Evolutionary conservation across 2,888 invertebrate genomes (phyloP).

Genomic region (Cephus pulcher): DNA sequence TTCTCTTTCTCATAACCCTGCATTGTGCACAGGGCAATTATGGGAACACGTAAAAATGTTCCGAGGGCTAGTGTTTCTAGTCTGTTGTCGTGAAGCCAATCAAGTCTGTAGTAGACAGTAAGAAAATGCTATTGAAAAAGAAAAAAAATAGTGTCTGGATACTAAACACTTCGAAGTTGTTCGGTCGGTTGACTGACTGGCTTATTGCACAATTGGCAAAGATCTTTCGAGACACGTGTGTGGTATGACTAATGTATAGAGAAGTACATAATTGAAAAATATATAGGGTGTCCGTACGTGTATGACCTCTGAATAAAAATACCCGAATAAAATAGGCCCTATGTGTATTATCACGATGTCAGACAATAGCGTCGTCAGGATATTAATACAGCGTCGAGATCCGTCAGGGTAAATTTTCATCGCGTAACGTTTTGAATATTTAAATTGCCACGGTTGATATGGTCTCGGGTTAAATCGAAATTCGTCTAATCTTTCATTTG

Average conservation of each 20-base stretch:
- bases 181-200: neutral
- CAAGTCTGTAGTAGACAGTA: neutral
- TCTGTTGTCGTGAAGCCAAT: neutral
- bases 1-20: neutral
- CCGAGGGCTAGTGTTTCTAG: neutral
- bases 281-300: neutral
- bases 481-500: neutral
- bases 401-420: neutral
- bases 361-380: neutral
- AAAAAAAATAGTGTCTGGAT: neutral
- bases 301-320: neutral
- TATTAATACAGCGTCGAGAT: neutral
- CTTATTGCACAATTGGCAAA: neutral
- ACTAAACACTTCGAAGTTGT: neutral
- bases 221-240: neutral
- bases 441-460: conserved; percentile 3
- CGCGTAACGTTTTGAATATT: conserved; percentile 1
- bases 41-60: neutral
- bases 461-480: conserved; percentile 8
- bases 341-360: neutral
- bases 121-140: neutral
- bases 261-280: neutral
- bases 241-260: neutral
- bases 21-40: neutral
- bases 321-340: neutral